phyloP scores from a whole-genome alignment of 2,888 invertebrate genomes.

The Heliothis peltigera region DNA sequence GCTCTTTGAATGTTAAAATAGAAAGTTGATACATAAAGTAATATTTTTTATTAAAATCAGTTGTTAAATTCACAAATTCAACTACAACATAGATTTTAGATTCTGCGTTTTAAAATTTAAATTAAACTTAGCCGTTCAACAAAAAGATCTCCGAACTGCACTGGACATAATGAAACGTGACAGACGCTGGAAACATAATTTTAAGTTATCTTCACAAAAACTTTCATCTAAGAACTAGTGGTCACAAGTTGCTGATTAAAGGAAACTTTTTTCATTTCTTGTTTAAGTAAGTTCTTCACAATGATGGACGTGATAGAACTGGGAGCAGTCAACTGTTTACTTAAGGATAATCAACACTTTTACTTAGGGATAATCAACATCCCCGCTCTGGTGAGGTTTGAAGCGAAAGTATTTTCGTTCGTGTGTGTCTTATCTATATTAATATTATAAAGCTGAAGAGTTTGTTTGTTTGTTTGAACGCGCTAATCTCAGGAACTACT shows the following conservation, averaged over 20 bases:
- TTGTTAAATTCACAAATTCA: neutral
- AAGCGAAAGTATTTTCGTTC: neutral
- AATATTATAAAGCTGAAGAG: no score
- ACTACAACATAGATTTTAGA: neutral
- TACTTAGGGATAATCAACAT: conserved; percentile 23
- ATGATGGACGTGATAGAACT: conserved; percentile 67
- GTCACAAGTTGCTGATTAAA: conserved; percentile 75
- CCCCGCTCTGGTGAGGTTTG: neutral
- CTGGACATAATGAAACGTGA: conserved; percentile 44
- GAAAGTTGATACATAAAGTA: no score
- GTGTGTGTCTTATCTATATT: neutral
- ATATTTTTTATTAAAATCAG: no score
- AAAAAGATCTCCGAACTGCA: conserved; percentile 23
- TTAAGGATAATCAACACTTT: conserved; percentile 34
- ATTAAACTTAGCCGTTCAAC: conserved; percentile 11
- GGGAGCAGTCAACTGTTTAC: conserved; percentile 56
- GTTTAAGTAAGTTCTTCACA: conserved; percentile 66
- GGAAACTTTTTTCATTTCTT: conserved; percentile 78
- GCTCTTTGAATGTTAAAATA: no score
- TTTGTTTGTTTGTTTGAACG: no score
- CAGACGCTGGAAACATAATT: conserved; percentile 56
- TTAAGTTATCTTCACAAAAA: conserved; percentile 67
- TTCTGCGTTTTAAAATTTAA: conserved; percentile 1
- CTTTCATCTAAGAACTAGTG: conserved; percentile 64
- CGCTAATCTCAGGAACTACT: no score